A percentile compares a stretch with the other conserved stretches of the same genome.
Evolutionary conservation across 2,797 vertebrate genomes (phyloP).

Genomic region (Sebastolobus altivelis): DNA sequence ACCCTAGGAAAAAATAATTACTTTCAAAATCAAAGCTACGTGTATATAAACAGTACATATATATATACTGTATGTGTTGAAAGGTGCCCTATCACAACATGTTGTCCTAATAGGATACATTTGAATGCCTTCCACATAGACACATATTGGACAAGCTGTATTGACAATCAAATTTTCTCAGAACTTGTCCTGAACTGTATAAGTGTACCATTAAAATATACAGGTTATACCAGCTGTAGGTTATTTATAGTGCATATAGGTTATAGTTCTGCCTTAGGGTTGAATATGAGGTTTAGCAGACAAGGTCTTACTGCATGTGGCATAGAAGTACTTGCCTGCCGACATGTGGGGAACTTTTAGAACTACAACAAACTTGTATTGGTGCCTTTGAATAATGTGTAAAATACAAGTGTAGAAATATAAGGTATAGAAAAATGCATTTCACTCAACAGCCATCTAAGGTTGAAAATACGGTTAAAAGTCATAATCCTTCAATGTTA

Average conservation of each 20-base stretch:
- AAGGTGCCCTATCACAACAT: no score
- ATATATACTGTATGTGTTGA: no score
- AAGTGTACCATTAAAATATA: not conserved
- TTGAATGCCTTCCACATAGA: not conserved
- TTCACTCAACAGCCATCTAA: not conserved
- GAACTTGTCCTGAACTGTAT: not conserved
- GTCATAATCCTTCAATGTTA: not conserved
- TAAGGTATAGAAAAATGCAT: not conserved
- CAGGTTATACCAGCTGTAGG: not conserved
- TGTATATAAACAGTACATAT: no score
- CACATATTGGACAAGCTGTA: not conserved
- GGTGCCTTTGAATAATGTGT: not conserved
- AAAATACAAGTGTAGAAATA: not conserved
- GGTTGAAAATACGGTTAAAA: not conserved
- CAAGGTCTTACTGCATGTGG: not conserved
- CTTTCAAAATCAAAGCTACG: not conserved
- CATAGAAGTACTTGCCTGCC: constrained; percentile 64
- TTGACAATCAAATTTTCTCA: not conserved
- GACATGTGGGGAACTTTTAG: constrained; percentile 58
- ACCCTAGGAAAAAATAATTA: not conserved
- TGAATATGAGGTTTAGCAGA: not conserved
- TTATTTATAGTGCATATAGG: not conserved
- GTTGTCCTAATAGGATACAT: no score
- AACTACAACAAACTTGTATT: constrained; percentile 48
- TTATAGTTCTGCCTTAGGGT: not conserved